These are phyloP conservation scores for Chromobotia macracanthus DNA, from an alignment of 2,797 vertebrate species.

Conservation along the genomic window DNA sequence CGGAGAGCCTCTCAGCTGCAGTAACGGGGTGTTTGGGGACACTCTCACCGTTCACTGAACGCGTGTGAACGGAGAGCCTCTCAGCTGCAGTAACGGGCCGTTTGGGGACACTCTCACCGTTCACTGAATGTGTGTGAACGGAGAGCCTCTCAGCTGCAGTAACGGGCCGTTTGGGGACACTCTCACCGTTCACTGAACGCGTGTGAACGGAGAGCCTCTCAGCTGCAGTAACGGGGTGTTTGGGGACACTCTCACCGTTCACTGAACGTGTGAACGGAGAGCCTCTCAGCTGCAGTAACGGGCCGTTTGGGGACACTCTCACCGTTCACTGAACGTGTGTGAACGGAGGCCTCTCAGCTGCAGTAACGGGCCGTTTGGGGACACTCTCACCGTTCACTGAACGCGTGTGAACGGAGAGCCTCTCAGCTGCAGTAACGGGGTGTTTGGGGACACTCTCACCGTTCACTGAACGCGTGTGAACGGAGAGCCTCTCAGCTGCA, in stretches of 20 bases:
- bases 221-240: constrained; percentile 89
- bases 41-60: constrained; percentile 79
- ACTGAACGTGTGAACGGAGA: neutral
- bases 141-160: constrained; percentile 79
- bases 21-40: constrained; percentile 82
- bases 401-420: neutral
- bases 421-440: constrained; percentile 85
- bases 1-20: constrained; percentile 79
- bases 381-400: constrained; percentile 81
- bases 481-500: constrained; percentile 79
- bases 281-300: constrained; percentile 83
- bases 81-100: constrained; percentile 87
- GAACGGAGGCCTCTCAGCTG: constrained; percentile 76
- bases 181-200: constrained; percentile 73
- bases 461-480: constrained; percentile 55
- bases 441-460: constrained; percentile 86
- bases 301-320: constrained; percentile 86
- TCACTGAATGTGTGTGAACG: neutral
- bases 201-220: constrained; percentile 16
- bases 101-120: constrained; percentile 87
- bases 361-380: constrained; percentile 83
- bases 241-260: constrained; percentile 84
- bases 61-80: neutral
- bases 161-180: constrained; percentile 85
- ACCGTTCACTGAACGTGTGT: constrained; percentile 66